These are phyloP conservation scores for Eupithecia subumbrata DNA, from an alignment of 2,888 invertebrate genomes.

Conservation along the genomic window DNA sequence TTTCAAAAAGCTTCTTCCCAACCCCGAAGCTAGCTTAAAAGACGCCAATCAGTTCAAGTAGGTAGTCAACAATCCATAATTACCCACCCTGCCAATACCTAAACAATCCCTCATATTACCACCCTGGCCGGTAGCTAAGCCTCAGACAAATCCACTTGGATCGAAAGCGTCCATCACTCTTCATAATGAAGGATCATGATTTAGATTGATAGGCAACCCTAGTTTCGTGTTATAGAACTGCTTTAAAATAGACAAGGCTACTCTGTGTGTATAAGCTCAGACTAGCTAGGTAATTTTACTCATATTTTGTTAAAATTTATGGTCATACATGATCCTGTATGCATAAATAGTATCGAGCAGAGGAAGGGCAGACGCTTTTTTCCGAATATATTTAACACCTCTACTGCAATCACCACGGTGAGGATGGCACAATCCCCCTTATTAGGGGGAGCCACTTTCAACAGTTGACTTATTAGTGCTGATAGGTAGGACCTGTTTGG, in stretches of 20 bases:
- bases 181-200: slow-evolving; percentile 82
- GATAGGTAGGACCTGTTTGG: too few relatives aligned
- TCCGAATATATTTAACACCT: too few relatives aligned
- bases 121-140: slow-evolving; percentile 63
- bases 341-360: too few relatives aligned
- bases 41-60: background rate
- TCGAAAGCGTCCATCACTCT: slow-evolving; percentile 74
- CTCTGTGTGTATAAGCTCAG: background rate
- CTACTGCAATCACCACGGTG: too few relatives aligned
- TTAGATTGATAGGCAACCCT: slow-evolving; percentile 81
- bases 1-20: too few relatives aligned
- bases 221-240: slow-evolving; percentile 40
- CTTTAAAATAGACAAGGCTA: slow-evolving; percentile 23
- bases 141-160: slow-evolving; percentile 77
- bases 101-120: slow-evolving; percentile 41
- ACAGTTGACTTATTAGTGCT: too few relatives aligned
- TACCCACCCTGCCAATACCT: background rate
- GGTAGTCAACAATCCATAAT: background rate
- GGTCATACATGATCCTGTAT: too few relatives aligned
- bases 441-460: too few relatives aligned
- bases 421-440: too few relatives aligned
- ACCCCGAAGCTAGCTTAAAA: too few relatives aligned
- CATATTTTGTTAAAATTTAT: too few relatives aligned
- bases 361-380: too few relatives aligned
- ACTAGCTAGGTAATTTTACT: background rate